Evolutionary conservation across 64 coral and sea anemone genomes (phyloP).

Genomic region (Platygyra sinensis): DNA sequence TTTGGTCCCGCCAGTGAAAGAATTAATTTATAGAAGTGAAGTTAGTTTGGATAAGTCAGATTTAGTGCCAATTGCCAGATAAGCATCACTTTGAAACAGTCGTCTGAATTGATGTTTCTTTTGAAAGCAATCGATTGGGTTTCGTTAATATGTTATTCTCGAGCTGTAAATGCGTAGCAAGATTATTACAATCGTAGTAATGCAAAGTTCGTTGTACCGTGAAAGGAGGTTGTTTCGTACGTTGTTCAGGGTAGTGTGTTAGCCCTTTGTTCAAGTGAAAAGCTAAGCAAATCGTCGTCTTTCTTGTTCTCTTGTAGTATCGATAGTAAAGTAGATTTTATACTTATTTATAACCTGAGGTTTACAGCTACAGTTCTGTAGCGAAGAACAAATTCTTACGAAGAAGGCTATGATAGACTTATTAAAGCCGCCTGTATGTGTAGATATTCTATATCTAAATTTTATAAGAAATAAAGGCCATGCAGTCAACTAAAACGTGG

Average conservation of each 20-base stretch:
- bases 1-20: neutral
- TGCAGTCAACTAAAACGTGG: neutral
- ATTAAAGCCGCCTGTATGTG: slow-evolving; percentile 45
- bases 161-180: neutral
- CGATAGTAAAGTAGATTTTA: slow-evolving; percentile 40
- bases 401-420: slow-evolving; percentile 54
- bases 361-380: slow-evolving; percentile 44
- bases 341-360: slow-evolving; percentile 45
- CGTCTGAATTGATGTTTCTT: neutral
- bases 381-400: slow-evolving; percentile 48
- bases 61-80: neutral
- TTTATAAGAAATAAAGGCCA: slow-evolving; percentile 45
- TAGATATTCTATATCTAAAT: slow-evolving; percentile 60
- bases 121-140: neutral
- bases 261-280: neutral
- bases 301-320: neutral
- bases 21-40: neutral
- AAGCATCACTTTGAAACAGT: neutral
- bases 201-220: neutral
- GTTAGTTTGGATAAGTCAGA: neutral
- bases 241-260: slow-evolving; percentile 17
- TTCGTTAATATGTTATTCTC: neutral
- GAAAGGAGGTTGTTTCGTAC: neutral
- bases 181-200: neutral
- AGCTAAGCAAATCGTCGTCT: neutral